Base-by-base conservation (phyloP, 2,888 invertebrate species). In the Drosophila birchii region DNA sequence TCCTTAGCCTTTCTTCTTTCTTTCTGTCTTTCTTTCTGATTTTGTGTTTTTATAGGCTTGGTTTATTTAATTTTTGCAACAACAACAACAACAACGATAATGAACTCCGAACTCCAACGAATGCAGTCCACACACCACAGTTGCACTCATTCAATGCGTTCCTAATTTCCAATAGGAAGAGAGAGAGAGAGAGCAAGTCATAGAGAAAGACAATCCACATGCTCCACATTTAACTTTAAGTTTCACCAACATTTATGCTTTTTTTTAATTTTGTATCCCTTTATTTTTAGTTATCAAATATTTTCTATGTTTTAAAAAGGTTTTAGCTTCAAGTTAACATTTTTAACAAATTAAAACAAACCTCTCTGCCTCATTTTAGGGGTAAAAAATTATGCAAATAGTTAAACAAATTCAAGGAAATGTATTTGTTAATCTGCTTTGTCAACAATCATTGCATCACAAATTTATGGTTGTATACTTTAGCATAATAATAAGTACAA, bases 81-180 rank as follows among this genome's bases (percentile, higher is more conserved):
- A 49, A 59, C 67, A 45, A 43, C 39, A n/a, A n/a, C n/a, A n/a
- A 23, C 23, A 23, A 23, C 29, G 14, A 41, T 26, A 47, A 51
- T 51, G 51, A 51, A 73, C 62, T 70, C 36, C 53, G 53, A 61
- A 39, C 73, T 38, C 34, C 20, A 68, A 45, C 51, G 26, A 53
- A 36, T 67, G 55, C 56, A 67, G 26, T 66, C 45, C 54, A 36
- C 47, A 49, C 9, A 38, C n/a, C n/a, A 38, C 16, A 57, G n/a
- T 34, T 57, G 57, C 57, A 45, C 45, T 45, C 20, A 32, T n/a
- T 57, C 20, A 44, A 45, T 57, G 45, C 57, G 57, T 57, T 57
- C 57, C 57, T 32, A 44, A 57, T 23, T n/a, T 34, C 34, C 51
- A 20, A 36, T 36, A 9, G 4, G 51, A 36, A 34, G 8, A 32